A percentile compares a stretch with the other conserved stretches of the same genome.
These are phyloP conservation scores for Penaeus vannamei DNA, from an alignment of 1,140 invertebrate species.

Conservation along the genomic window DNA sequence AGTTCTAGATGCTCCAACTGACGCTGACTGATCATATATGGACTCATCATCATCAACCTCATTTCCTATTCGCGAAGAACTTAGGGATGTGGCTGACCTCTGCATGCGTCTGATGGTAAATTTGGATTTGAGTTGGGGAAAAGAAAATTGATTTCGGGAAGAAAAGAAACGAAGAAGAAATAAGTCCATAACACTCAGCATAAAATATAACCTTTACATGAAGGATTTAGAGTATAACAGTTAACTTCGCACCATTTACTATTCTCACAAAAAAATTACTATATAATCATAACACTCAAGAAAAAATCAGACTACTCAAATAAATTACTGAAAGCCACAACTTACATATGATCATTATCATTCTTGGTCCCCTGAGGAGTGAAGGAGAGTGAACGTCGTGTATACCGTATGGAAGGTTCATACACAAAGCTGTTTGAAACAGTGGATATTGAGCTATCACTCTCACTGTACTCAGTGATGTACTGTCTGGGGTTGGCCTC, in stretches of 20 bases:
- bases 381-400: conserved; percentile 32
- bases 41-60: not conserved
- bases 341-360: conserved; percentile 51
- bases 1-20: conserved; percentile 31
- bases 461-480: conserved; percentile 24
- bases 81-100: conserved; percentile 33
- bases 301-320: not conserved
- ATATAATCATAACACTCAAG: no score
- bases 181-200: no score
- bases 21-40: conserved; percentile 4
- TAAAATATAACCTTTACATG: no score
- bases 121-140: no score
- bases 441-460: conserved; percentile 46
- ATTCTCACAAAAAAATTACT: no score
- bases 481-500: conserved; percentile 32
- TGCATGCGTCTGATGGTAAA: not conserved
- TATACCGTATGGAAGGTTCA: not conserved
- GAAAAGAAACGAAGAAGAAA: no score
- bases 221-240: no score
- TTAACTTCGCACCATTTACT: no score
- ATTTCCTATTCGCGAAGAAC: conserved; percentile 8
- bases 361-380: conserved; percentile 39
- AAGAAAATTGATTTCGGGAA: no score
- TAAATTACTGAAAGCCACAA: not conserved
- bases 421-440: conserved; percentile 41